Conservation (phyloP, 2,113 vertebrate species). For the Aegotheles bennettii region DNA sequence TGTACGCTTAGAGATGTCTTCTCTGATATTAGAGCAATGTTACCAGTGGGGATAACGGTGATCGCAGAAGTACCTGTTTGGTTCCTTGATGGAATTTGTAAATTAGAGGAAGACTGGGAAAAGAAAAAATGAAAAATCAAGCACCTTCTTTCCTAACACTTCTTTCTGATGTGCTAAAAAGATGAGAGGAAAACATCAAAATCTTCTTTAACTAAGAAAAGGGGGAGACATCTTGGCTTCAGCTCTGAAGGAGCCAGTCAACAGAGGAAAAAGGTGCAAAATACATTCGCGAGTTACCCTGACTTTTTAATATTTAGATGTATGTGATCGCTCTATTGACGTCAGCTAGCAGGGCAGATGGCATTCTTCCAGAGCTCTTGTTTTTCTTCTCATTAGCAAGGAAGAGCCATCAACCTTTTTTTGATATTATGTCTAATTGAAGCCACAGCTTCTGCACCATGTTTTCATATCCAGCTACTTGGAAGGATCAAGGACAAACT, state of each 20-base stretch:
- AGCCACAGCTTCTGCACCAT: not conserved
- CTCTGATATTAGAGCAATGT: not conserved
- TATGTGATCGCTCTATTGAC: not conserved
- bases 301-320: not conserved
- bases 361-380: not conserved
- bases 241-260: not conserved
- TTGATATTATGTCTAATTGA: constrained; percentile 31
- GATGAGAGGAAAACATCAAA: not conserved
- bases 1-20: not conserved
- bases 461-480: constrained; percentile 39
- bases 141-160: not conserved
- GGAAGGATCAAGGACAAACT: constrained; percentile 36
- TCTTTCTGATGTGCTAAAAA: not conserved
- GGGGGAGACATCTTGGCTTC: not conserved
- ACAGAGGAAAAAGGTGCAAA: not conserved
- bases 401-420: not conserved
- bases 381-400: not conserved
- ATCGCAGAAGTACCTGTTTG: not conserved
- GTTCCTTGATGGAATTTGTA: not conserved
- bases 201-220: not conserved
- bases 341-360: not conserved
- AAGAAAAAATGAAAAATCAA: not conserved
- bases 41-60: not conserved
- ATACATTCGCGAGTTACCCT: not conserved
- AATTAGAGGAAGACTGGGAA: rapidly evolving